Percentiles rank a stretch among this genome's conserved stretches.
Evolutionary conservation across 2,113 vertebrate genomes (phyloP).

Genomic region (Melanerpes aurifrons): DNA sequence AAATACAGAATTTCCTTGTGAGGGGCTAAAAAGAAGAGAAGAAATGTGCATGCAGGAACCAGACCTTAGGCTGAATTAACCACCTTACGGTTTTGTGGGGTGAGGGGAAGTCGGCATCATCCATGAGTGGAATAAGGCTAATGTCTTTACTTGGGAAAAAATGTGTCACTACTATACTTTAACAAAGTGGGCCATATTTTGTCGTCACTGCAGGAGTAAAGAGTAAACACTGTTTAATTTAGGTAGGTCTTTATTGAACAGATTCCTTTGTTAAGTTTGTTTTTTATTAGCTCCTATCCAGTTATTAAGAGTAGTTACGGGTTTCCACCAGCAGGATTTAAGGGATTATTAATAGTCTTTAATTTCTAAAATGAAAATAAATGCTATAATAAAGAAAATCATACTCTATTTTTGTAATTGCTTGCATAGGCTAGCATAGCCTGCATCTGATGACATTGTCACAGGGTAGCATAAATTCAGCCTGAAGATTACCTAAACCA

Average conservation of each 20-base stretch:
- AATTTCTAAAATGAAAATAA: constrained; percentile 9
- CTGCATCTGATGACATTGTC: neutral
- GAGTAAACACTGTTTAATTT: neutral
- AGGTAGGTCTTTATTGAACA: neutral
- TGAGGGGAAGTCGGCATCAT: neutral
- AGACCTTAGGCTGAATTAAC: neutral
- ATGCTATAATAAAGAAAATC: neutral
- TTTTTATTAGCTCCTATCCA: neutral
- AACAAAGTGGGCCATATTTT: neutral
- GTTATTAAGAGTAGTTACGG: neutral
- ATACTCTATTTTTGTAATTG: neutral
- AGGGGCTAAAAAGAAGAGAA: neutral
- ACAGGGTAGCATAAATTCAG: neutral
- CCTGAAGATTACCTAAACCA: neutral
- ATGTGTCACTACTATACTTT: neutral
- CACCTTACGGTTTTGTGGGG: neutral
- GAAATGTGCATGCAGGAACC: neutral
- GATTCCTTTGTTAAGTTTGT: neutral
- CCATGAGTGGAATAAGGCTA: neutral
- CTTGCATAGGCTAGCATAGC: neutral
- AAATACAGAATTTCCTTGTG: neutral
- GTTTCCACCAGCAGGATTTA: neutral
- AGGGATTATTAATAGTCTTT: constrained; percentile 3
- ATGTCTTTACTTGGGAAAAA: neutral
- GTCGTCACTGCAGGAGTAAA: neutral